These are phyloP conservation scores for Galaxea fascicularis DNA, from an alignment of 92 coral and sea anemone species.

Conservation along the genomic window DNA sequence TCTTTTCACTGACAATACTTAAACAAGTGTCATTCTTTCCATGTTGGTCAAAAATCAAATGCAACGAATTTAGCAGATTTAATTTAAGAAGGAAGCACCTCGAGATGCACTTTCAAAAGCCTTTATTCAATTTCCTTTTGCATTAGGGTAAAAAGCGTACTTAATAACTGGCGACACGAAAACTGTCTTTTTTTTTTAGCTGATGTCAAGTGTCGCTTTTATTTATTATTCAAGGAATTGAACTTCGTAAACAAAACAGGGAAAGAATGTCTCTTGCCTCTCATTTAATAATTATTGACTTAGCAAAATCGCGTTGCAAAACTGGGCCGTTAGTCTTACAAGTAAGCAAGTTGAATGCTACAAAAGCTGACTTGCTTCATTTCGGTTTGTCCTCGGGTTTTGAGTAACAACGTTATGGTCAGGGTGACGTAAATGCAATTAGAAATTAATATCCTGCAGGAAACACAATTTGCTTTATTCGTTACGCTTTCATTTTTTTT, in stretches of 20 bases:
- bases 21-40: background rate
- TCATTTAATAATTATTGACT: background rate
- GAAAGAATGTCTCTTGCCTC: too few relatives aligned
- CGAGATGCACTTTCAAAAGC: background rate
- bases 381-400: too few relatives aligned
- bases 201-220: background rate
- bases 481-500: background rate
- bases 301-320: background rate
- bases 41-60: background rate
- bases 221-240: too few relatives aligned
- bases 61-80: background rate
- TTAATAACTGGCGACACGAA: conserved; percentile 16
- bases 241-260: too few relatives aligned
- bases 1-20: background rate
- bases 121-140: background rate
- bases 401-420: too few relatives aligned
- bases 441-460: background rate
- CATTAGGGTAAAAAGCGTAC: background rate
- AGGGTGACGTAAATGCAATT: too few relatives aligned
- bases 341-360: background rate
- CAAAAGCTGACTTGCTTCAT: background rate
- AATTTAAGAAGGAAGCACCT: conserved; percentile 1
- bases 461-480: background rate
- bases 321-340: background rate
- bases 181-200: background rate